Evolutionary conservation across 2,888 invertebrate species (phyloP), one percentile per base, ranked within the genome.

Genomic region (Sisyra terminalis): DNA sequence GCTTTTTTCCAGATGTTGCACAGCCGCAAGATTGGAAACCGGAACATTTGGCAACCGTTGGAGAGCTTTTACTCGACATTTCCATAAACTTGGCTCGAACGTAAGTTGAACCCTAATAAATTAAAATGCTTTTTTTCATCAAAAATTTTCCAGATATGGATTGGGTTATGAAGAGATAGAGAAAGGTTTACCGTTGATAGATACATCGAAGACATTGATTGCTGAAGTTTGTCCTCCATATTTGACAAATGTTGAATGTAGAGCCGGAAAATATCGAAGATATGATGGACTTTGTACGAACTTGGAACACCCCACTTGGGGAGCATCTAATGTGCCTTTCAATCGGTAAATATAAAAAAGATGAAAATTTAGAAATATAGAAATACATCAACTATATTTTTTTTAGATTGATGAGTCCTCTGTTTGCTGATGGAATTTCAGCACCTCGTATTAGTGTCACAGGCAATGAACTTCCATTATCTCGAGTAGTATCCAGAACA

Each of bases 231-330:
- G 90, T 52, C 90, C 90, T 1, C 84, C 88, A 0, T 87, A 80
- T 57, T 73, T 90, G 54, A 78, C 85, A 0, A 84, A 86, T 52
- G 87, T 89, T 16, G 83, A 88, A 60, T 90, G 90, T 53, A 74
- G 84, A 36, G 78, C 89, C 1, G 88, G 88, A 40, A 88, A 89
- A 58, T 90, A 89, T 63, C 70, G 90, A 11, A 70, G 89, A 16
- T 73, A 78, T 51, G 90, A 90, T 57, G 90, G 89, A 1, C 74
- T 90, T 5, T 90, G 90, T 64, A 90, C 87, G 51, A 90, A 90
- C 58, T 65, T 89, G 53, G 73, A 82, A 47, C 80, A 89, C 61
- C 90, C 90, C 0, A 85, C 86, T 0, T 90, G 89, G 89, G 90
- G 89, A 1, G 78, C 89, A 10, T 75, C 79, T 3, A 78, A 82